Conservation (phyloP, 2,888 invertebrate genomes). For the Galeopsomyia nigrocyanea region DNA sequence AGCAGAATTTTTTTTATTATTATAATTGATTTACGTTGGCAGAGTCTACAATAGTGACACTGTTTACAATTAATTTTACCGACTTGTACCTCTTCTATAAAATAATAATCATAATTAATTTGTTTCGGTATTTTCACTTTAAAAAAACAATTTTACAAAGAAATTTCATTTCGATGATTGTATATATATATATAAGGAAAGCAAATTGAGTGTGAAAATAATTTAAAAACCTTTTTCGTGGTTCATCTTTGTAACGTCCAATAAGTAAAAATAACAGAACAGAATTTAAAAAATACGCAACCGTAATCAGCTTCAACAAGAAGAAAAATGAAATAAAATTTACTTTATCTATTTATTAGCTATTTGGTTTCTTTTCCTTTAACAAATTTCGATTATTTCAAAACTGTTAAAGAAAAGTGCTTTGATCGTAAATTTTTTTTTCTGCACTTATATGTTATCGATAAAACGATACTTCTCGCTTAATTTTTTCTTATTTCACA, state of each 20-base stretch:
- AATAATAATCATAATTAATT: constrained; percentile 21
- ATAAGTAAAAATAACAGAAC: constrained; percentile 41
- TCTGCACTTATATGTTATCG: constrained; percentile 48
- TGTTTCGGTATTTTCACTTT: constrained; percentile 15
- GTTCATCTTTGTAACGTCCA: constrained; percentile 18
- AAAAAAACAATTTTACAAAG: constrained; percentile 16
- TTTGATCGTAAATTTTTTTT: constrained; percentile 54
- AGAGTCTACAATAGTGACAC: constrained; percentile 42
- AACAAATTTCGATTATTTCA: constrained; percentile 37
- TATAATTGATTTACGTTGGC: constrained; percentile 39
- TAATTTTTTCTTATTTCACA: constrained; percentile 39
- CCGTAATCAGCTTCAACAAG: constrained; percentile 40
- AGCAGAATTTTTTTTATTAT: constrained; percentile 7
- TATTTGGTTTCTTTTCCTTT: constrained; percentile 36
- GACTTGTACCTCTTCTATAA: constrained; percentile 5
- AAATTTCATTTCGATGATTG: constrained; percentile 17
- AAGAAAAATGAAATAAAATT: constrained; percentile 40
- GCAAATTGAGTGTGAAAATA: constrained; percentile 11
- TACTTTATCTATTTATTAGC: constrained; percentile 28
- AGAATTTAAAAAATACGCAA: constrained; percentile 38
- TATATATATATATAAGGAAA: background rate
- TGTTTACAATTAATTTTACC: constrained; percentile 5
- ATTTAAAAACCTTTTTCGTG: constrained; percentile 16
- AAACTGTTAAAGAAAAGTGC: constrained; percentile 50
- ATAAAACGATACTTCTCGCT: constrained; percentile 50